Conservation (phyloP, 2,888 invertebrate genomes). For the Pristionchus japonicus region DNA sequence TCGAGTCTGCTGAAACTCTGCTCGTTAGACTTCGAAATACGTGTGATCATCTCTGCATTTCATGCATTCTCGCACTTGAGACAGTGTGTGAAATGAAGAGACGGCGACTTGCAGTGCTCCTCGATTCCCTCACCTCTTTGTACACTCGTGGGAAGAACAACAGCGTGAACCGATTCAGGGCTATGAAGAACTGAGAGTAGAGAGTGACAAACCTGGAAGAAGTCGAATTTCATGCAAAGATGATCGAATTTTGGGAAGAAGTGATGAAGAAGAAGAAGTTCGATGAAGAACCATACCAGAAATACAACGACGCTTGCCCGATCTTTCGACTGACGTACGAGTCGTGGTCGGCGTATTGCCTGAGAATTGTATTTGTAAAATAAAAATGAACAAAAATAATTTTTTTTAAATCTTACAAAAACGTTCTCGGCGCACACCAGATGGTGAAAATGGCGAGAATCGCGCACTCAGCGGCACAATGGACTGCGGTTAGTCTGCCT, state of each 20-base stretch:
- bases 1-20: too few species aligned
- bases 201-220: constrained; percentile 3
- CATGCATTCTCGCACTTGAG: too few species aligned
- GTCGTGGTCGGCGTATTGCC: background rate
- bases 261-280: too few species aligned
- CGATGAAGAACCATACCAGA: constrained; percentile 31
- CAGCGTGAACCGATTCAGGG: constrained; percentile 29
- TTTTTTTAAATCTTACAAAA: background rate
- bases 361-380: too few species aligned
- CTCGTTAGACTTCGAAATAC: too few species aligned
- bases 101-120: too few species aligned
- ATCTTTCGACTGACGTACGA: background rate
- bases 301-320: background rate
- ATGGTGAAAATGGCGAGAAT: background rate
- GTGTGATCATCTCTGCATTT: too few species aligned
- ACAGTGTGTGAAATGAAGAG: too few species aligned
- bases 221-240: too few species aligned
- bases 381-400: too few species aligned
- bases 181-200: constrained; percentile 26
- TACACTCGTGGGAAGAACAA: background rate
- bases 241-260: too few species aligned
- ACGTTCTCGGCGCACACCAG: constrained; percentile 34
- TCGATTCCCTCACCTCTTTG: too few species aligned
- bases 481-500: background rate
- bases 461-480: background rate